phyloP scores from a whole-genome alignment of 2,797 vertebrate species.

The Labroides dimidiatus region DNA sequence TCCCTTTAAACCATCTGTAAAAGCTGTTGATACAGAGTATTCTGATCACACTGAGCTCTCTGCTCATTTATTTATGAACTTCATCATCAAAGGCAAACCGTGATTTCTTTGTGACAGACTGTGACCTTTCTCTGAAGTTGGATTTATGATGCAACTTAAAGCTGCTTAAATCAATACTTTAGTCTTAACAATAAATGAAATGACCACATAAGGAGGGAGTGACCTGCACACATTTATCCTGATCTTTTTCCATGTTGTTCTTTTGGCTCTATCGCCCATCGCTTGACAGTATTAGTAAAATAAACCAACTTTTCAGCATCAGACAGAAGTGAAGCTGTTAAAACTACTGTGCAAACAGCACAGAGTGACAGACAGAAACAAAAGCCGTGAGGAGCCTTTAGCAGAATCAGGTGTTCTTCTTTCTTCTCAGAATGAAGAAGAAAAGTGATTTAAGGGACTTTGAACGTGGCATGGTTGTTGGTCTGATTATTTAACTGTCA shows the following conservation, averaged over 20 bases:
- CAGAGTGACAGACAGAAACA: background rate
- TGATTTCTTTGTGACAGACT: conserved; percentile 23
- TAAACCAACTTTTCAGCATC: background rate
- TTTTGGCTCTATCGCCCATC: background rate
- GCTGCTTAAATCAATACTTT: conserved; percentile 7
- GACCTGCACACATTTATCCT: background rate
- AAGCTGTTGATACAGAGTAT: conserved; percentile 17
- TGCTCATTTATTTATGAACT: conserved; percentile 1
- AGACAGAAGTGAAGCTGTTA: background rate
- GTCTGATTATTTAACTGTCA: no score
- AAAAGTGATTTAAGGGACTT: no score
- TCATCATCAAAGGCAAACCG: conserved; percentile 17
- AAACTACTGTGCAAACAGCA: background rate
- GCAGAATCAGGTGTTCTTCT: no score
- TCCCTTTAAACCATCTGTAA: conserved; percentile 12
- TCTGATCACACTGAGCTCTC: conserved; percentile 1
- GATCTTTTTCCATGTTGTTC: background rate
- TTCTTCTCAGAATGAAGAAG: no score
- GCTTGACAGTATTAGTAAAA: background rate
- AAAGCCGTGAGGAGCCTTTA: background rate
- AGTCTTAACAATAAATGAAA: conserved; percentile 16
- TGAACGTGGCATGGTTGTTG: no score
- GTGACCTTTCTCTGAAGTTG: conserved; percentile 9
- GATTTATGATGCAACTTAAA: conserved; percentile 22
- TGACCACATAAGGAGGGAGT: background rate